Evolutionary conservation across 2,797 vertebrate species (phyloP), one percentile per base, ranked within the genome.

Genomic region (Micropoecilia bifurca): DNA sequence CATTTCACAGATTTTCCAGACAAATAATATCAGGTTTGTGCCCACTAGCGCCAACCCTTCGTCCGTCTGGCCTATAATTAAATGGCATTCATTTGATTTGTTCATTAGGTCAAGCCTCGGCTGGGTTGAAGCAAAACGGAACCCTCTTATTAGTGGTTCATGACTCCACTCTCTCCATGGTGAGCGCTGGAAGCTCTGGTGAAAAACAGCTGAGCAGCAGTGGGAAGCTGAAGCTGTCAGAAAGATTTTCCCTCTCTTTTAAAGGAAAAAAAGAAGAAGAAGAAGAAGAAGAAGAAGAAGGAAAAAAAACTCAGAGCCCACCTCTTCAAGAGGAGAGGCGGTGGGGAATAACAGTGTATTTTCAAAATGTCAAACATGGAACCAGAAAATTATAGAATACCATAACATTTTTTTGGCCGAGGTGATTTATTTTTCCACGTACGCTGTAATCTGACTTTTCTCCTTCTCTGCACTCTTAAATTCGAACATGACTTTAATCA

Each of bases 91-190:
- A 94, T 95, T 95, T 94, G 93, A 95, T 93, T 95, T 94, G 94
- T 95, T 95, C 95, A 95, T 95, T 95, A 95, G 91, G 90, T 92
- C 88, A 88, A 93, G 91, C 91, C 90, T 93, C 87, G 84, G 92
- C 88, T 90, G 76, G 92, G 88, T 89, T 86, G 87, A 86, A 84
- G 88, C 81, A 81, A 87, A 93, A 85, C 82, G 93, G 93, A 95
- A 95, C 94, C 94, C 93, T 93, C 89, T 92, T 83, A 95, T 95
- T 94, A 95, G 94, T 95, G 95, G 94, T 93, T 91, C 92, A 91
- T 92, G 93, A 93, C 92, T 93, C 89, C 63, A 30, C 88, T 92
- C 91, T 93, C 93, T 94, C 91, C 89, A 80, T 92, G 90, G 90
- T 46, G 83, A 90, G 87, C 79, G 18, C 41, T 76, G 87, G 80